These are phyloP conservation scores for Thyatira batis DNA, from an alignment of 2,888 invertebrate species.

Conservation along the genomic window DNA sequence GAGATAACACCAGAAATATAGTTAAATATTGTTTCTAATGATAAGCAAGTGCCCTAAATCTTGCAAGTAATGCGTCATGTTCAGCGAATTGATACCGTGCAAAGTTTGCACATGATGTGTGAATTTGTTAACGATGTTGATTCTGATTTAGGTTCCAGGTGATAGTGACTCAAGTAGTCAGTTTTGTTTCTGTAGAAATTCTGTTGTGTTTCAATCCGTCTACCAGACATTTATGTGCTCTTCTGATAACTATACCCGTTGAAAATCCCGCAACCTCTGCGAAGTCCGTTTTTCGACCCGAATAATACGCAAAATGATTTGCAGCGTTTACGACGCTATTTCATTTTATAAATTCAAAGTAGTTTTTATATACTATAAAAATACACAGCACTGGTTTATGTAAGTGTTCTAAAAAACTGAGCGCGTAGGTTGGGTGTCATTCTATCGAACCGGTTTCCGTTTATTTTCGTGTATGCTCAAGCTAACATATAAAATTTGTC, in stretches of 20 bases:
- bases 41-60: constrained; percentile 27
- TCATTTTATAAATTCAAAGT: constrained; percentile 42
- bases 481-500: constrained; percentile 24
- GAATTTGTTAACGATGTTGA: constrained; percentile 29
- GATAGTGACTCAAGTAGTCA: constrained; percentile 42
- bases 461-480: constrained; percentile 36
- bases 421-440: constrained; percentile 51
- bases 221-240: constrained; percentile 43
- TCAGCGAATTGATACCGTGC: constrained; percentile 29
- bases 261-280: constrained; percentile 36
- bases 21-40: constrained; percentile 23
- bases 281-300: constrained; percentile 29
- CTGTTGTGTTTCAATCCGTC: too few relatives aligned
- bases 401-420: constrained; percentile 56
- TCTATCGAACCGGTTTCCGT: constrained; percentile 39
- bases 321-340: constrained; percentile 36
- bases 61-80: constrained; percentile 19
- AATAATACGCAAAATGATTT: constrained; percentile 39
- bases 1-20: constrained; percentile 34
- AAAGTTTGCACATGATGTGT: constrained; percentile 31
- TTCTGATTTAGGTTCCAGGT: constrained; percentile 31
- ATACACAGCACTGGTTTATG: constrained; percentile 44
- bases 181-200: too few relatives aligned
- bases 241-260: constrained; percentile 38
- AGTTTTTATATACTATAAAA: constrained; percentile 49